These are phyloP conservation scores for Hylaeus volcanicus DNA, from an alignment of 1,140 invertebrate species.

Conservation along the genomic window DNA sequence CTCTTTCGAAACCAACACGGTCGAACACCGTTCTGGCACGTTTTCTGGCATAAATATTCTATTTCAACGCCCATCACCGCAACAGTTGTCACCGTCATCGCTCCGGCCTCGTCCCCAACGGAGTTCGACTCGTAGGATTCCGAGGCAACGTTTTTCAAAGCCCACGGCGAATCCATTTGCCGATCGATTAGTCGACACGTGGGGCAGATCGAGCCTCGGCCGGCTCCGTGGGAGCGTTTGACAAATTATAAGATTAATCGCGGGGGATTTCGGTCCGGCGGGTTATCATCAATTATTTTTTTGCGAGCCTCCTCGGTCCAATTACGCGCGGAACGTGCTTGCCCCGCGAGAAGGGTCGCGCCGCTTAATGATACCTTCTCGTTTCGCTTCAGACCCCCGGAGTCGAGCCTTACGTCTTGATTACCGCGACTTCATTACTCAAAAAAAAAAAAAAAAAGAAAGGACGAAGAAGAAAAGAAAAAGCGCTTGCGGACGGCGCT, in stretches of 20 bases:
- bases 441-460: not conserved
- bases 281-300: slow-evolving; percentile 53
- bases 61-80: no score
- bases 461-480: not conserved
- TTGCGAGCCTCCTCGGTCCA: slow-evolving; percentile 24
- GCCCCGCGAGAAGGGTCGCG: slow-evolving; percentile 12
- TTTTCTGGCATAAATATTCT: no score
- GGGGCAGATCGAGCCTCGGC: slow-evolving; percentile 15
- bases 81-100: no score
- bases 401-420: slow-evolving; percentile 42
- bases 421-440: slow-evolving; percentile 46
- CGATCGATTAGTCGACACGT: slow-evolving; percentile 42
- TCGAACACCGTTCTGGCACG: no score
- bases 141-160: not conserved
- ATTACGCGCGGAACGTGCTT: slow-evolving; percentile 37
- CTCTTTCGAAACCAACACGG: no score
- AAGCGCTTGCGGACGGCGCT: not conserved
- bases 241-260: slow-evolving; percentile 58
- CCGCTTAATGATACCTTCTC: slow-evolving; percentile 43
- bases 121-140: not conserved
- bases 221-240: slow-evolving; percentile 28
- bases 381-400: slow-evolving; percentile 14
- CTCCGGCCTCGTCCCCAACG: no score
- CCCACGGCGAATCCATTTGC: not conserved
- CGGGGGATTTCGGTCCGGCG: slow-evolving; percentile 31